Percentiles rank a stretch among this genome's conserved stretches.
phyloP scores from a whole-genome alignment of 2,888 invertebrate genomes.

The Eupeodes latifasciatus region DNA sequence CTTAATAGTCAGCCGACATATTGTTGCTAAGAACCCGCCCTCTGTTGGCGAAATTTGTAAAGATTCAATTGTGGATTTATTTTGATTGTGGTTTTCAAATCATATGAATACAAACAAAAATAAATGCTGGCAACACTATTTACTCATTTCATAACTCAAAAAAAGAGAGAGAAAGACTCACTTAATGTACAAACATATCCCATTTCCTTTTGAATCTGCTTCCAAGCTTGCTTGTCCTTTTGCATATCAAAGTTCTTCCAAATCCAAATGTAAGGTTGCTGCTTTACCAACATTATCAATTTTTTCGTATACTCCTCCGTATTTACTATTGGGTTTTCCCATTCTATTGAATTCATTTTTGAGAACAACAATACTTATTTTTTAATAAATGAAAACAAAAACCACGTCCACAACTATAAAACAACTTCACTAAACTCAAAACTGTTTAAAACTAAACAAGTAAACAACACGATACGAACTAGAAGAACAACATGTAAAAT shows the following conservation, averaged over 20 bases:
- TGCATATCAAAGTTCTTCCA: too few relatives aligned
- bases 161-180: neutral
- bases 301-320: slow-evolving; percentile 12
- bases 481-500: too few relatives aligned
- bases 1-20: too few relatives aligned
- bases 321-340: too few relatives aligned
- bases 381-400: neutral
- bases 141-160: neutral
- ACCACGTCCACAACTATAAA: neutral
- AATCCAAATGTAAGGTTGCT: slow-evolving; percentile 30
- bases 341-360: neutral
- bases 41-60: too few relatives aligned
- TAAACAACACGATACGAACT: neutral
- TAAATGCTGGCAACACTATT: neutral
- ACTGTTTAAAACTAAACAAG: slow-evolving; percentile 25
- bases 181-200: neutral
- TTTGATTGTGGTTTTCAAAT: too few relatives aligned
- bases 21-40: too few relatives aligned
- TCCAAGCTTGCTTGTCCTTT: slow-evolving; percentile 13
- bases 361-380: neutral
- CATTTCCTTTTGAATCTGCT: neutral
- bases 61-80: too few relatives aligned
- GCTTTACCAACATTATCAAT: slow-evolving; percentile 8
- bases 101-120: too few relatives aligned
- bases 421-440: slow-evolving; percentile 34